These are phyloP conservation scores for Colaptes auratus DNA, from an alignment of 2,113 vertebrate species.

Conservation along the genomic window DNA sequence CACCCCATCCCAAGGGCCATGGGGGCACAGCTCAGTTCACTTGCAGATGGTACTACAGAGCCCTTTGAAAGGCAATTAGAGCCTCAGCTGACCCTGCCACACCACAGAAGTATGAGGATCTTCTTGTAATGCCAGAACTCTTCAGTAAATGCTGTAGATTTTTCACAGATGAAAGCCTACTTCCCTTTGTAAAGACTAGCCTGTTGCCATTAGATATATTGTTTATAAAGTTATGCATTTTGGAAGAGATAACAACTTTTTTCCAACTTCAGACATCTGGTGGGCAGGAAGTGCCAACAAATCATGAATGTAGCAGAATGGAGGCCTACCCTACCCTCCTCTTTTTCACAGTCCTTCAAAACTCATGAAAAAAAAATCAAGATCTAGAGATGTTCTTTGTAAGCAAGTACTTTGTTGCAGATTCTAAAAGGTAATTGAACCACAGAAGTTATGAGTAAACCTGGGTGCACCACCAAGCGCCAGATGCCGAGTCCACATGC, in stretches of 20 bases:
- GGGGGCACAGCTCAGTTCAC: background rate
- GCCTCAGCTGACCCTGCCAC: background rate
- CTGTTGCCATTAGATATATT: background rate
- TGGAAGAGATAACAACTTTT: background rate
- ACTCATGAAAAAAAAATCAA: background rate
- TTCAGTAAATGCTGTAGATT: background rate
- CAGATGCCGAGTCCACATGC: background rate
- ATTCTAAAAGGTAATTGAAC: background rate
- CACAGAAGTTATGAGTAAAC: background rate
- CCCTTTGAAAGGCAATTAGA: background rate
- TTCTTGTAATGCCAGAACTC: background rate
- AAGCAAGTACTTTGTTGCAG: background rate
- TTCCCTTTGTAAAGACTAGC: background rate
- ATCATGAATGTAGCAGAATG: background rate
- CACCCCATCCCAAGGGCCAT: background rate
- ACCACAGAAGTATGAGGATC: background rate
- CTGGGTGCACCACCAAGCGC: background rate
- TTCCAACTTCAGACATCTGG: background rate
- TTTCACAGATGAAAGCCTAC: background rate
- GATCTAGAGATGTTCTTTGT: background rate
- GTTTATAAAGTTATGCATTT: background rate
- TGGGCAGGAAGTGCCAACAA: background rate
- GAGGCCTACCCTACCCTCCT: background rate
- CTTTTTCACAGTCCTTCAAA: conserved; percentile 7
- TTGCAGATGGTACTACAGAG: background rate